Conservation (phyloP, 2,113 vertebrate genomes). For the Brachypteracias leptosomus region DNA sequence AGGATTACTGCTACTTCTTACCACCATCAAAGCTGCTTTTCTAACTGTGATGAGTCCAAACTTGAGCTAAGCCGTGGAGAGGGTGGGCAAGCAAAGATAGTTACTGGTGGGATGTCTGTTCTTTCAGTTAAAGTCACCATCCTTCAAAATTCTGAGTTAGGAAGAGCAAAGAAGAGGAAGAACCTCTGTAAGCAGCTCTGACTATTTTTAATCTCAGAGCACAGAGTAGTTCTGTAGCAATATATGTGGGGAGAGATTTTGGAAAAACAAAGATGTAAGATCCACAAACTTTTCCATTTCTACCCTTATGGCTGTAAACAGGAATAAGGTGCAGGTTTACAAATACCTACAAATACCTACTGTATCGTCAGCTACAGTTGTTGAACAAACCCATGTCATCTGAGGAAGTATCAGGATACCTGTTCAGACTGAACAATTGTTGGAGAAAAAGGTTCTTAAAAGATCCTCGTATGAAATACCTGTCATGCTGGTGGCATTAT, state of each 20-base stretch:
- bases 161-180: background rate
- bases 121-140: background rate
- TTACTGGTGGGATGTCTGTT: background rate
- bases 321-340: background rate
- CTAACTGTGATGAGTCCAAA: background rate
- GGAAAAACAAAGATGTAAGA: background rate
- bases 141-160: background rate
- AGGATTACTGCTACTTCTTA: background rate
- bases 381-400: background rate
- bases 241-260: background rate
- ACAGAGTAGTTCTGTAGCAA: background rate
- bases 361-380: background rate
- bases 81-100: background rate
- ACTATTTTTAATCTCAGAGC: background rate
- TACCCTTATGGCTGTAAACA: background rate
- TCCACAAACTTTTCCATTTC: background rate
- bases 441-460: background rate
- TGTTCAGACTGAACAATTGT: background rate
- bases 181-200: background rate
- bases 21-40: slow-evolving; percentile 5
- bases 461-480: background rate
- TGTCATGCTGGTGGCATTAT: background rate
- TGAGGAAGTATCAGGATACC: background rate
- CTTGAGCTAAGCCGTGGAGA: background rate
- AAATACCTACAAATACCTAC: background rate